These are phyloP conservation scores for Zosterops lateralis DNA, from an alignment of 2,113 vertebrate species.

Conservation along the genomic window DNA sequence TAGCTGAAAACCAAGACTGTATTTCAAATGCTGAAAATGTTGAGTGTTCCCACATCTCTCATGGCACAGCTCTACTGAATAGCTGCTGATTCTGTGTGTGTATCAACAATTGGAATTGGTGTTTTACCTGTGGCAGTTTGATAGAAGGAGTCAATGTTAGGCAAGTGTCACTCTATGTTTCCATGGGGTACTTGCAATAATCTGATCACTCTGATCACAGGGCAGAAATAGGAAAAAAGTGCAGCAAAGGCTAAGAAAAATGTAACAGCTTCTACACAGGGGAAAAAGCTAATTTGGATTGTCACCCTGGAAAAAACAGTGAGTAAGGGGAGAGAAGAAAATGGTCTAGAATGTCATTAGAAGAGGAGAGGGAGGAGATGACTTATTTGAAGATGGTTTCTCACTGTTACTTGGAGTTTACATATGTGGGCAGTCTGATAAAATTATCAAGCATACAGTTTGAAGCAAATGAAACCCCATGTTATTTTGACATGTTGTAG, in stretches of 20 bases:
- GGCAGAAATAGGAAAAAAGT: neutral
- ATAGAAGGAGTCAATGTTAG: neutral
- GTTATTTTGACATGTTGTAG: rapidly evolving
- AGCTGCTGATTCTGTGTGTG: neutral
- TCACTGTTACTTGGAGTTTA: neutral
- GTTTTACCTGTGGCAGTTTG: neutral
- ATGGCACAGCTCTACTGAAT: neutral
- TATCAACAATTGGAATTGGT: neutral
- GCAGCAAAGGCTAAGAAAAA: neutral
- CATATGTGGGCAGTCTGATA: neutral
- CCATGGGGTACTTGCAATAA: neutral
- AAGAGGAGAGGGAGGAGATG: neutral
- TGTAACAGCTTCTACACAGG: rapidly evolving
- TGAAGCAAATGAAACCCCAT: neutral
- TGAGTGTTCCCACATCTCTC: neutral
- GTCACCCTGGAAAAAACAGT: neutral
- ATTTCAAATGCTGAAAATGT: neutral
- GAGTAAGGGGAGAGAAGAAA: neutral
- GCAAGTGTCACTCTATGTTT: neutral
- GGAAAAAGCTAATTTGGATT: neutral
- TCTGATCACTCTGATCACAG: neutral
- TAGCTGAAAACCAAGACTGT: neutral
- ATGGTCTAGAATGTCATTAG: neutral
- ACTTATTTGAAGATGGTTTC: neutral
- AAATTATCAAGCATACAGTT: neutral